phyloP scores from a whole-genome alignment of 1,140 invertebrate genomes.

The Hetaerina americana region DNA sequence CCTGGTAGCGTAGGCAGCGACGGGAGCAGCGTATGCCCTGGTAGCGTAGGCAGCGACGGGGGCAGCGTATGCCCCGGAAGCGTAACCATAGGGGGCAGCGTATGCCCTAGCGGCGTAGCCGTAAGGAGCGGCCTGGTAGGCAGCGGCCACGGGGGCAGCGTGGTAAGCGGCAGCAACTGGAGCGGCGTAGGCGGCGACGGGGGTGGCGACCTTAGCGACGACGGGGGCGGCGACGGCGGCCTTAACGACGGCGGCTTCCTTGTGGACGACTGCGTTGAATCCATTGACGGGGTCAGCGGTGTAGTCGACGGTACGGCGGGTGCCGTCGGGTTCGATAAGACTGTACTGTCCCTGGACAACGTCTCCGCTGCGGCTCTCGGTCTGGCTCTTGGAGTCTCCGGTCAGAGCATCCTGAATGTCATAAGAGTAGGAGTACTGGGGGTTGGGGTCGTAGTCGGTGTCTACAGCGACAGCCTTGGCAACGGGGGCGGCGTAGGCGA shows the following conservation, averaged over 20 bases:
- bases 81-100: too few relatives aligned
- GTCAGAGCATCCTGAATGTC: slow-evolving; percentile 27
- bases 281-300: slow-evolving; percentile 29
- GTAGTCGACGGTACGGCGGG: slow-evolving; percentile 20
- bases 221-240: slow-evolving; percentile 20
- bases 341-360: slow-evolving; percentile 51
- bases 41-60: too few relatives aligned
- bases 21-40: too few relatives aligned
- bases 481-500: neutral
- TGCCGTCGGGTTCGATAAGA: slow-evolving; percentile 43
- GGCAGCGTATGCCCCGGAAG: too few relatives aligned
- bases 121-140: slow-evolving; percentile 6
- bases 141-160: slow-evolving; percentile 16
- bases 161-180: slow-evolving; percentile 36
- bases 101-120: too few relatives aligned
- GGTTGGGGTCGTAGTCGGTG: slow-evolving; percentile 32
- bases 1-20: too few relatives aligned
- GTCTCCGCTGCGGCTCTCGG: slow-evolving; percentile 52
- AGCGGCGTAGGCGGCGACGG: slow-evolving; percentile 1
- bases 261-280: slow-evolving; percentile 39
- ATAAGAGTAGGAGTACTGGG: slow-evolving; percentile 11
- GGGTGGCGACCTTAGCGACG: neutral
- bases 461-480: slow-evolving; percentile 18
- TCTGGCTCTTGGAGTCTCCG: slow-evolving; percentile 52
- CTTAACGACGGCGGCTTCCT: slow-evolving; percentile 23